Percentiles rank a stretch among this genome's conserved stretches.
These are phyloP conservation scores for Buteo buteo DNA, from an alignment of 2,113 vertebrate species.

Conservation along the genomic window DNA sequence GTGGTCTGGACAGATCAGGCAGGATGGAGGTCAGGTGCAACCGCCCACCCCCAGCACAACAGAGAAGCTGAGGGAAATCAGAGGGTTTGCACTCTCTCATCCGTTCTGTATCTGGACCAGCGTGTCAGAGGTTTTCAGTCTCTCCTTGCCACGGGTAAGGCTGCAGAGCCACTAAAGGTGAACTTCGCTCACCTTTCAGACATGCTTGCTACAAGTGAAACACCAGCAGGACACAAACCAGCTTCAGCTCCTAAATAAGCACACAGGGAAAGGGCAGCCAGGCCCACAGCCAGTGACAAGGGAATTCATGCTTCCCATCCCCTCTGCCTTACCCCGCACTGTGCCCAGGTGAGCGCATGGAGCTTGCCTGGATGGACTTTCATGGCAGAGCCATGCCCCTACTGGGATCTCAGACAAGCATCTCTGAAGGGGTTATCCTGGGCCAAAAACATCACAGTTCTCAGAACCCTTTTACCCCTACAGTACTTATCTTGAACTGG, in stretches of 20 bases:
- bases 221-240: not conserved
- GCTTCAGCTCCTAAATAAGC: not conserved
- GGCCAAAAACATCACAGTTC: not conserved
- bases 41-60: not conserved
- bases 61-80: not conserved
- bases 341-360: not conserved
- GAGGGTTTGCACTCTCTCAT: not conserved
- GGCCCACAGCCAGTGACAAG: not conserved
- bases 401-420: not conserved
- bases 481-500: not conserved
- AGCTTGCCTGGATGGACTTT: not conserved
- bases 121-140: not conserved
- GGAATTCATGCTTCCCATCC: not conserved
- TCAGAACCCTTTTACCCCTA: not conserved
- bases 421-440: not conserved
- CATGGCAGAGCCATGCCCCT: not conserved
- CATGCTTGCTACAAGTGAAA: not conserved
- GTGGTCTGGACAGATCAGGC: not conserved
- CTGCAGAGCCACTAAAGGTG: not conserved
- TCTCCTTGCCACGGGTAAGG: not conserved
- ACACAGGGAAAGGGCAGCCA: not conserved
- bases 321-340: not conserved
- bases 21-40: not conserved
- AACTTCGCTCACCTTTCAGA: not conserved
- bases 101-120: fast-evolving